Percentiles rank a stretch among this genome's conserved stretches.
These are phyloP conservation scores for Horisme vitalbata DNA, from an alignment of 2,888 invertebrate genomes.

Conservation along the genomic window DNA sequence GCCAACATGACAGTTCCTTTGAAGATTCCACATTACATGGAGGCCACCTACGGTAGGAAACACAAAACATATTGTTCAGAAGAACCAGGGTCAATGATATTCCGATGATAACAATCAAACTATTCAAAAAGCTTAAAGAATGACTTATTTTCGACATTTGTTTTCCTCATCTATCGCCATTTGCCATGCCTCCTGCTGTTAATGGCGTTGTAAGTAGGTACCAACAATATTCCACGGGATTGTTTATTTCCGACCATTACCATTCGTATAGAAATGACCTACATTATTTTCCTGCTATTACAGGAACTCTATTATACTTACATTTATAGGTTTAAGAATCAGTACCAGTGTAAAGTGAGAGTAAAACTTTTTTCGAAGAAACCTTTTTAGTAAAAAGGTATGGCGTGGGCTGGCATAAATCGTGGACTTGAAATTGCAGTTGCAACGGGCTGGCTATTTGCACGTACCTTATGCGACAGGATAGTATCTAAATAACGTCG, in stretches of 20 bases:
- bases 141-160: conserved; percentile 5
- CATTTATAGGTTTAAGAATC: conserved; percentile 3
- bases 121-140: conserved; percentile 2
- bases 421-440: conserved; percentile 4
- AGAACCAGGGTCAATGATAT: conserved; percentile 7
- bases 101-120: conserved; percentile 9
- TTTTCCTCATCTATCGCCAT: conserved; percentile 4
- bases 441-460: conserved; percentile 1
- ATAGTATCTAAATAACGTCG: conserved; percentile 3
- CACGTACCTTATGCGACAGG: conserved; percentile 1
- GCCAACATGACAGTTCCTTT: conserved; percentile 38
- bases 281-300: too few relatives aligned
- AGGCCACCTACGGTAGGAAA: too few relatives aligned
- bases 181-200: conserved; percentile 12
- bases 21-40: not conserved
- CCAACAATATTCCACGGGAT: too few relatives aligned
- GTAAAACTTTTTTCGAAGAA: too few relatives aligned
- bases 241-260: too few relatives aligned
- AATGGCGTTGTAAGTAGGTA: not conserved
- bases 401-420: conserved; percentile 1
- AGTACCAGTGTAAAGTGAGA: not conserved
- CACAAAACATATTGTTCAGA: too few relatives aligned
- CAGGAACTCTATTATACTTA: not conserved
- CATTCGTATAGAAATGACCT: too few relatives aligned
- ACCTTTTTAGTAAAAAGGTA: too few relatives aligned